Base-by-base conservation (phyloP, 2,113 vertebrate genomes). In the Setophaga kirtlandii region DNA sequence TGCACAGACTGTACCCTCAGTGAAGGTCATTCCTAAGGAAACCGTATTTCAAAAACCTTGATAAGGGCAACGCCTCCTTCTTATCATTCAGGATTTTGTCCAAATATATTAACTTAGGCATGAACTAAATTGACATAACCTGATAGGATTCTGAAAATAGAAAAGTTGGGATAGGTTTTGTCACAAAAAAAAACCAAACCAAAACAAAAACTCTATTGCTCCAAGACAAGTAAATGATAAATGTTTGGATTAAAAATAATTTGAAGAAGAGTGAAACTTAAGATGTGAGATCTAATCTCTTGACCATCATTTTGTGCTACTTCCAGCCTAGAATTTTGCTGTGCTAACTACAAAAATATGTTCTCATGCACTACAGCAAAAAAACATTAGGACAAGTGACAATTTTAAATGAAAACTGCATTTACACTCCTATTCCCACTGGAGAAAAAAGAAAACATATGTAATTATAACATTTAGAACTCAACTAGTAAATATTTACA, bases 11-110 rank as follows among this genome's bases (percentile, higher is more conserved):
- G 71, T 90, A 93, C 52, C 62, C 53, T 87, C 52, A 71, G 87
- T 92, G 93, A 94, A 97, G 95, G 93, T 96, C 74, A 96, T 87
- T 96, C 93, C 85, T 90, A 93, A 95, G 90, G 93, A 91, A 95
- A 95, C 39, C 3, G 2, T 80, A 85, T 93, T 97, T 96, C 87
- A 96, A 86, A 95, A 87, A 58, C 47, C 2, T 9, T 81, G 93
- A 93, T 95, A 94, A 87, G 67, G 83, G 75, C 68, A 94, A 95
- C 27, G 31, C 87, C 83, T 91, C 67, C 60, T 91, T 91, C 94
- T 94, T 96, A 94, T 92, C 92, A 83, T 91, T 84, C 81, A 87
- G 77, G 59, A 89, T 92, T 96, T 91, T 87, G 78, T 93, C 63
- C 91, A 95, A 91, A 75, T 76, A 2, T 64, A 62, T 79, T 79